phyloP scores from a whole-genome alignment of 2,113 vertebrate species.

The Meles meles region DNA sequence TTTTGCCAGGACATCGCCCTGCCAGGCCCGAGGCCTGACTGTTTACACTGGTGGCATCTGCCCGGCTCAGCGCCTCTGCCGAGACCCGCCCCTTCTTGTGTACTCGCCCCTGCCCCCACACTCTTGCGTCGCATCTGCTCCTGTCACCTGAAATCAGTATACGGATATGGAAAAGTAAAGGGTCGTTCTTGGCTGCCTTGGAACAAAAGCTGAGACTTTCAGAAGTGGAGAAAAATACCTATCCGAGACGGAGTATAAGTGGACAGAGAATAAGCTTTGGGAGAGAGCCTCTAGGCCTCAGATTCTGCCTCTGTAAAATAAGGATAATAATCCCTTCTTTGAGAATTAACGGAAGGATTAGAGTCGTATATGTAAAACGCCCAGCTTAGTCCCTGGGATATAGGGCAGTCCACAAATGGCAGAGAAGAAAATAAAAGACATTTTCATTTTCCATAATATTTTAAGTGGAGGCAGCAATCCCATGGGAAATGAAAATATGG shows the following conservation, averaged over 20 bases:
- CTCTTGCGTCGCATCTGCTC: not conserved
- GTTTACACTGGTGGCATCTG: not conserved
- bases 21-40: not conserved
- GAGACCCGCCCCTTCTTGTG: not conserved
- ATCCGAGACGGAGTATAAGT: not conserved
- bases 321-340: not conserved
- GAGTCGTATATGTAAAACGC: not conserved
- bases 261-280: not conserved
- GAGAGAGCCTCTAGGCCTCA: not conserved
- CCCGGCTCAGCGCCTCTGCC: not conserved
- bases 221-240: not conserved
- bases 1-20: not conserved
- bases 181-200: not conserved
- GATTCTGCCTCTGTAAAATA: not conserved
- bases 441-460: not conserved
- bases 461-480: not conserved
- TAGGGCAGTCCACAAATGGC: not conserved
- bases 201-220: not conserved
- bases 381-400: not conserved
- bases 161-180: not conserved
- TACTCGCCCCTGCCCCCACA: rapidly evolving
- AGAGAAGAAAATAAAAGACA: not conserved
- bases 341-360: not conserved
- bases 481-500: not conserved
- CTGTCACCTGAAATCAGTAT: not conserved